Evolutionary conservation across 2,797 vertebrate species (phyloP), one percentile per base, ranked within the genome.

Genomic region (Harpagifer antarcticus): DNA sequence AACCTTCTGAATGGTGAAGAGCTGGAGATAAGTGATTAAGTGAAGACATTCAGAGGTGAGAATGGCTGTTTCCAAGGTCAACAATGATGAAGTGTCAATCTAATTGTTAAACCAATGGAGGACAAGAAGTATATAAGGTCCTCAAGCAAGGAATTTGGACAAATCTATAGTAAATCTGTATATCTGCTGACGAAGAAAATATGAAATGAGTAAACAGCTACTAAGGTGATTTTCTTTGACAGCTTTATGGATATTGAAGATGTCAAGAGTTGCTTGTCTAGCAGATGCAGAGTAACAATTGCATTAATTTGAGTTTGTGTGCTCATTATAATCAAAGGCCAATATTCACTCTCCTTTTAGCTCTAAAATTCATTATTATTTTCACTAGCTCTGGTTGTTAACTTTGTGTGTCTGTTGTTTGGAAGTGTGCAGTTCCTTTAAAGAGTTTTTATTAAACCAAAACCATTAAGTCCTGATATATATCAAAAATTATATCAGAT

Each of bases 1-100:
- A 87, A 98, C 97, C 93, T 97, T 98, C 95, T 99, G 97, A 87
- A 99, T 98, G 88, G 97, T 98, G 86, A 97, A 99, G 91, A 99
- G 97, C 93, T 99, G 95, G 45, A 75, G 58, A 44, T 3, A 57
- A 56, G 70, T 17, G 9, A 50, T 19, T 45, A 3, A 45, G n/a
- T 19, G 12, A 4, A 13, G 9, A 55, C 44, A 50, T 50, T 42
- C 8, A 47, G 40, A 60, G 33, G 3, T 14, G 33, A 37, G 33
- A 37, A 37, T 6, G 6, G 33, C 33, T 37, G 12, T 61, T 33
- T 56, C 31, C 19, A 42, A 48, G 5, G 16, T 60, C 49, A 53
- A 11, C 4, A 23, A 52, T 15, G 0, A 52, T 15, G 0, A 40
- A 42, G 5, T 14, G 48, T 64, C 12, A 43, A 6, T 48, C 43